phyloP scores from a whole-genome alignment of 1,140 invertebrate species.

The Lasioglossum baleicum region DNA sequence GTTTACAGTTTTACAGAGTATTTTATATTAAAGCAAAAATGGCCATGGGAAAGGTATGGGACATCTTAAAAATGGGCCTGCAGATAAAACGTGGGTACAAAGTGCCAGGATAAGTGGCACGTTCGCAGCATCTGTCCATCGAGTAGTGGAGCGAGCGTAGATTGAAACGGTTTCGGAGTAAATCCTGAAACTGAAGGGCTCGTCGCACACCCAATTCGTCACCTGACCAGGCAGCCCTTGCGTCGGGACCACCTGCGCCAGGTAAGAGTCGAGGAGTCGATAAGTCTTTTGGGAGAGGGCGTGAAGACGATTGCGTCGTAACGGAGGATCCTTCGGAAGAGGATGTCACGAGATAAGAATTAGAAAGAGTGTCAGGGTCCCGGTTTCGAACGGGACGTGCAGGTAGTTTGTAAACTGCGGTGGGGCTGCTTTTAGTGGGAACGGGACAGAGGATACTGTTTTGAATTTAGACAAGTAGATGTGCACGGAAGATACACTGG shows the following conservation, averaged over 20 bases:
- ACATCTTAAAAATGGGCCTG: no score
- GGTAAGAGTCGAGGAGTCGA: slow-evolving; percentile 51
- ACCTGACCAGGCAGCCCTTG: slow-evolving; percentile 26
- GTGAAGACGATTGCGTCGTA: slow-evolving; percentile 53
- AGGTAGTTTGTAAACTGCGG: slow-evolving; percentile 53
- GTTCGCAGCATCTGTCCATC: no score
- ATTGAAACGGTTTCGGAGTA: background rate
- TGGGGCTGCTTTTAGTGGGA: background rate
- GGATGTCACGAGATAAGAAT: slow-evolving; percentile 59
- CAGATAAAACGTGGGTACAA: no score
- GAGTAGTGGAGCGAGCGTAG: background rate
- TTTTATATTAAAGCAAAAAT: background rate
- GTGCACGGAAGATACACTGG: slow-evolving; percentile 55
- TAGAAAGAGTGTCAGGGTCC: slow-evolving; percentile 36
- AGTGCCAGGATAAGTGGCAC: no score
- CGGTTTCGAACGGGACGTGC: slow-evolving; percentile 40
- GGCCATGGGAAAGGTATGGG: no score
- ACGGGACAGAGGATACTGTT: slow-evolving; percentile 43
- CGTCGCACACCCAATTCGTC: slow-evolving; percentile 26
- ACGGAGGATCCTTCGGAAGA: slow-evolving; percentile 48
- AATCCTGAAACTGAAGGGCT: slow-evolving; percentile 11
- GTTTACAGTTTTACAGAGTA: no score
- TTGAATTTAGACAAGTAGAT: slow-evolving; percentile 61
- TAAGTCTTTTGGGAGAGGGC: slow-evolving; percentile 44
- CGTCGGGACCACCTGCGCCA: slow-evolving; percentile 49